Evolutionary conservation across 2,113 vertebrate genomes (phyloP).

Genomic region (Sturnira hondurensis): DNA sequence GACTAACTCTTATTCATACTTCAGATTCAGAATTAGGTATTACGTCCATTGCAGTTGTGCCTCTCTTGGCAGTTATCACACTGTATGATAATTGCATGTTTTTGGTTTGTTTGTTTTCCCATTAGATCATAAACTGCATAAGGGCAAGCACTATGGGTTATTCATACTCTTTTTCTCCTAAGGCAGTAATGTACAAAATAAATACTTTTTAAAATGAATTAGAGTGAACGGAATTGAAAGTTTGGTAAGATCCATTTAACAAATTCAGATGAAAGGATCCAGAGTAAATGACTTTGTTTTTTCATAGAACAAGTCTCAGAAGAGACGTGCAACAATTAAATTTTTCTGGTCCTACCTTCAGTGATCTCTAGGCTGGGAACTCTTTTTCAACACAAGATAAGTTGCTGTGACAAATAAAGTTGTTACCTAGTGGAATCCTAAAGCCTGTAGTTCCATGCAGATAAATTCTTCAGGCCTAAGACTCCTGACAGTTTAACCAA

Average conservation of each 20-base stretch:
- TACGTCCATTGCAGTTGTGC: not conserved
- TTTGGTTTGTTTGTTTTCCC: not conserved
- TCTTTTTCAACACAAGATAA: constrained; percentile 10
- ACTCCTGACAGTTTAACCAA: rapidly evolving
- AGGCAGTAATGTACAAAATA: not conserved
- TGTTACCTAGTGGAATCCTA: not conserved
- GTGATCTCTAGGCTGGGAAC: not conserved
- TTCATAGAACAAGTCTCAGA: not conserved
- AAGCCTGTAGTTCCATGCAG: not conserved
- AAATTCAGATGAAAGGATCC: not conserved
- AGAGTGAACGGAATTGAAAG: not conserved
- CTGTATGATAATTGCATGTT: not conserved
- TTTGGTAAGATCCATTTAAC: not conserved
- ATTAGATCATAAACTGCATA: not conserved
- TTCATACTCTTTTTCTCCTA: not conserved
- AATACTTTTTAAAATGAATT: not conserved
- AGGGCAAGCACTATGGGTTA: not conserved
- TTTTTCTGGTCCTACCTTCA: not conserved
- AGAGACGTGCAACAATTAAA: not conserved
- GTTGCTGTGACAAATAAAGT: not conserved
- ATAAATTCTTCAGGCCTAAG: not conserved
- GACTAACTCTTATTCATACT: not conserved
- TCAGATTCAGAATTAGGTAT: not conserved
- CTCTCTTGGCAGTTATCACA: not conserved
- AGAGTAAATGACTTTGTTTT: not conserved